These are phyloP conservation scores for Carlito syrichta DNA, from an alignment of 2,113 vertebrate species.

Conservation along the genomic window DNA sequence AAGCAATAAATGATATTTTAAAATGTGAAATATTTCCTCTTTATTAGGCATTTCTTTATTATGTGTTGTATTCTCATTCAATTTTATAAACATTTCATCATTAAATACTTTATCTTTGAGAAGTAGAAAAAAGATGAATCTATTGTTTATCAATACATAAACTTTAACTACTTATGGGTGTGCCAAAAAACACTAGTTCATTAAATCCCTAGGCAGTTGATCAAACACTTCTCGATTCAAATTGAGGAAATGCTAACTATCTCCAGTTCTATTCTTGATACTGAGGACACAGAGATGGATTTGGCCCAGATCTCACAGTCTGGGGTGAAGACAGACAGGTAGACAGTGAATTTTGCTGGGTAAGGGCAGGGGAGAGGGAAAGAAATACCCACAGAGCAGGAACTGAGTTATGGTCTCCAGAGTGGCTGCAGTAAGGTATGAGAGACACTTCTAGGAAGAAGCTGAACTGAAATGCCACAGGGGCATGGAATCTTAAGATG, in stretches of 20 bases:
- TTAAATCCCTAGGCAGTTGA: too few species aligned
- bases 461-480: background rate
- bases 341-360: fast-evolving
- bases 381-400: fast-evolving
- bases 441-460: background rate
- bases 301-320: background rate
- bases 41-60: slow-evolving; percentile 12
- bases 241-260: fast-evolving
- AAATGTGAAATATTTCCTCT: background rate
- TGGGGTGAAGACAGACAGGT: fast-evolving
- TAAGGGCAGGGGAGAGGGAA: too few species aligned
- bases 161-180: background rate
- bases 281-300: background rate
- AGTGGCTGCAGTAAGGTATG: background rate
- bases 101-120: background rate
- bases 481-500: background rate
- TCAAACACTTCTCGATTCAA: background rate
- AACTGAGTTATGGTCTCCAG: background rate
- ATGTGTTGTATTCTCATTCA: background rate
- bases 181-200: background rate
- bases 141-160: background rate
- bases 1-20: slow-evolving; percentile 17
- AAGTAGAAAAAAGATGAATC: background rate
- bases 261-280: background rate
- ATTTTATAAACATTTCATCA: slow-evolving; percentile 28